These are phyloP conservation scores for Copidosoma aretas DNA, from an alignment of 2,888 invertebrate species.

Conservation along the genomic window DNA sequence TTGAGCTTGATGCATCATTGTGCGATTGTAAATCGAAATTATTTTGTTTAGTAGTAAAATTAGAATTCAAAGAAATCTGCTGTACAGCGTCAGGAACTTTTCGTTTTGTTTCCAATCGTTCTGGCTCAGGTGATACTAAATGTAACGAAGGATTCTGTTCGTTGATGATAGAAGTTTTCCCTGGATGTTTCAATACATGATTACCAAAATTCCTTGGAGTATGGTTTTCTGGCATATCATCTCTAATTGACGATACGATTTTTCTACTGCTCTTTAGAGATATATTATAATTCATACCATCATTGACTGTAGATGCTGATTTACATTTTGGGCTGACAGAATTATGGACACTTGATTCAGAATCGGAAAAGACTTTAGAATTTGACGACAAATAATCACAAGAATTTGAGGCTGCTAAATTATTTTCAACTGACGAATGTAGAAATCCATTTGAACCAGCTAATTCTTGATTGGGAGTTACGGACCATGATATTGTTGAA, in stretches of 20 bases:
- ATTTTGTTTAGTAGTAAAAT: neutral
- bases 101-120: neutral
- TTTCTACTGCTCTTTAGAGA: neutral
- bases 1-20: conserved; percentile 9
- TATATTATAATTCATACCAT: neutral
- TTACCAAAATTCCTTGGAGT: too few relatives aligned
- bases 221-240: too few relatives aligned
- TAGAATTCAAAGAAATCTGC: conserved; percentile 11
- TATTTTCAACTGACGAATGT: conserved; percentile 54
- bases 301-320: conserved; percentile 8
- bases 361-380: conserved; percentile 13
- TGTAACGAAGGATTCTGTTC: too few relatives aligned
- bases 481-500: conserved; percentile 59
- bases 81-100: conserved; percentile 34
- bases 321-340: conserved; percentile 12
- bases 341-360: conserved; percentile 20
- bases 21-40: conserved; percentile 6
- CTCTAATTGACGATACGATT: too few relatives aligned
- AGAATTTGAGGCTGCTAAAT: conserved; percentile 39
- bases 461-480: conserved; percentile 55
- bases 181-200: too few relatives aligned
- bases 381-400: conserved; percentile 18
- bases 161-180: too few relatives aligned
- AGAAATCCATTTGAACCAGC: conserved; percentile 54
- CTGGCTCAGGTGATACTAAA: too few relatives aligned